phyloP scores from a whole-genome alignment of 2,113 vertebrate species.

The Salvelinus alpinus region DNA sequence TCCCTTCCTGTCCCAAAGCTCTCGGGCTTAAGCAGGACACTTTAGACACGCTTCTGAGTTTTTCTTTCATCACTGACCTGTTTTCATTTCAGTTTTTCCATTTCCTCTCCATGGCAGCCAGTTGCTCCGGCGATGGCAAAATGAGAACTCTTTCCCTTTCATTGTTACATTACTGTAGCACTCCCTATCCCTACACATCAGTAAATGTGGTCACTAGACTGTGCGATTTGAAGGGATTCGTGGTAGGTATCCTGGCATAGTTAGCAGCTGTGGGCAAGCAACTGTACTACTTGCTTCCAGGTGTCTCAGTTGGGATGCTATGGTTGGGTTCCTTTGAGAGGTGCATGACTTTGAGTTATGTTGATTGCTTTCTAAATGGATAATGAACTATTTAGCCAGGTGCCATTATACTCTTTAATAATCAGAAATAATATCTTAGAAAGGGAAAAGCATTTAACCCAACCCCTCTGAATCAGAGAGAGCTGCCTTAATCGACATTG shows the following conservation, averaged over 20 bases:
- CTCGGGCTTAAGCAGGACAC: conserved; percentile 4
- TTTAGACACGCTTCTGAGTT: background rate
- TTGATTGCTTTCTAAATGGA: conserved; percentile 1
- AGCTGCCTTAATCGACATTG: too few species aligned
- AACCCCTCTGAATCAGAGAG: too few species aligned
- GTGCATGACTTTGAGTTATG: background rate
- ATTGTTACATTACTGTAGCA: background rate
- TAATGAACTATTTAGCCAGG: background rate
- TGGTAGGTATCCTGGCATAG: background rate
- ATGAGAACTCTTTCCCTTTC: background rate
- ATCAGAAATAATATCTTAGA: too few species aligned
- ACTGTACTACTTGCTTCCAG: background rate
- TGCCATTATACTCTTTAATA: too few species aligned
- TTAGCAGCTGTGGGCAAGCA: background rate
- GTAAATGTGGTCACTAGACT: background rate
- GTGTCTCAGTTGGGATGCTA: background rate
- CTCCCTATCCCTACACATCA: background rate
- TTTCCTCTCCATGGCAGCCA: background rate
- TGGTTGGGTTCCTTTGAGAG: background rate
- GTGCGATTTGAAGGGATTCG: background rate
- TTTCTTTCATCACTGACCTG: background rate
- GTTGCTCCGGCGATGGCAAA: background rate
- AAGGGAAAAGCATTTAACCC: too few species aligned
- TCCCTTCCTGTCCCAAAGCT: conserved; percentile 19
- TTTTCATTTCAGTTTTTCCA: background rate